phyloP scores from a whole-genome alignment of 2,797 vertebrate genomes.

The Odontamblyopus rebecca region DNA sequence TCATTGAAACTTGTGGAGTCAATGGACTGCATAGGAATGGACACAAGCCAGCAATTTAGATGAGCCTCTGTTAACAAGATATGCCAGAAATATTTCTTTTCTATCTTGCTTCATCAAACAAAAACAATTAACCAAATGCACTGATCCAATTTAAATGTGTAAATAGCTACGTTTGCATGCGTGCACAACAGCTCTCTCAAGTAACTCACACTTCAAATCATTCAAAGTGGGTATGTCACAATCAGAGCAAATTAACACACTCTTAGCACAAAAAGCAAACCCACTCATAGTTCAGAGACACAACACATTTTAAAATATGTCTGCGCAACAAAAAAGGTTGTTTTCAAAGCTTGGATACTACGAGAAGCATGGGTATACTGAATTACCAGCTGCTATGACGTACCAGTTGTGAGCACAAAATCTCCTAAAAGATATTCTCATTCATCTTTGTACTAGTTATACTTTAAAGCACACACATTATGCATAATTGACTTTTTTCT shows the following conservation, averaged over 20 bases:
- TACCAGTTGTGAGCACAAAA: slow-evolving; percentile 47
- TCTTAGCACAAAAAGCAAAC: slow-evolving; percentile 25
- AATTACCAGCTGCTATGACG: slow-evolving; percentile 39
- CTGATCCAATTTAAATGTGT: slow-evolving; percentile 3
- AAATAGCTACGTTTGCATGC: neutral
- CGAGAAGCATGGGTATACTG: slow-evolving; percentile 12
- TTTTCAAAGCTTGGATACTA: slow-evolving; percentile 3
- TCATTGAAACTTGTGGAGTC: neutral
- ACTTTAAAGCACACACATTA: too few relatives aligned
- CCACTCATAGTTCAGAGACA: slow-evolving; percentile 32
- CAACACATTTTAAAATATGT: slow-evolving; percentile 15
- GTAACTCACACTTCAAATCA: slow-evolving; percentile 4
- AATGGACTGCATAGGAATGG: neutral
- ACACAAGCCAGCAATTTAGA: neutral
- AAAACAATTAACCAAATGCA: neutral
- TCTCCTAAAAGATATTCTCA: slow-evolving; percentile 33
- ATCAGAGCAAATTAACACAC: slow-evolving; percentile 27
- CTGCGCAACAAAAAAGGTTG: slow-evolving; percentile 11
- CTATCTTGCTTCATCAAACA: neutral
- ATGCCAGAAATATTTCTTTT: neutral
- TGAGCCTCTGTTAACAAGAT: neutral
- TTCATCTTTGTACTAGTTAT: slow-evolving; percentile 40
- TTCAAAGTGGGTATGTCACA: slow-evolving; percentile 41
- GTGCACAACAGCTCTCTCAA: neutral
- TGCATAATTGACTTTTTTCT: too few relatives aligned